Evolutionary conservation across 2,113 vertebrate species (phyloP).

Genomic region (Natator depressus): DNA sequence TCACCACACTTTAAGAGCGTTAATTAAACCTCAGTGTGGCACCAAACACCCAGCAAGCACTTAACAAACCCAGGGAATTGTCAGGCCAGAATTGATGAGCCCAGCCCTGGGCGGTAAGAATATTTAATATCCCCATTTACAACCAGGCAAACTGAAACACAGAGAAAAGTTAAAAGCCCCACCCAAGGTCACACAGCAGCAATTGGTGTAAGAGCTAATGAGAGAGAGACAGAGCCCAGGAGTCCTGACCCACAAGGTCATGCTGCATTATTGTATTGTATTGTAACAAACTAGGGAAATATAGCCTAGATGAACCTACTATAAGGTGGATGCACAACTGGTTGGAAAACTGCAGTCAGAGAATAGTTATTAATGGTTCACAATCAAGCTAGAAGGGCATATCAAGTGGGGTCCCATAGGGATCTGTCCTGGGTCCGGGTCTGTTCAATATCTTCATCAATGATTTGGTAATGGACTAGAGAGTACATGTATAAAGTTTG

Average conservation of each 20-base stretch:
- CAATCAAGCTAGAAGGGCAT: neutral
- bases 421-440: neutral
- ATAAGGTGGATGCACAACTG: neutral
- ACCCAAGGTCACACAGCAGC: neutral
- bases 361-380: neutral
- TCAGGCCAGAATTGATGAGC: neutral
- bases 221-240: neutral
- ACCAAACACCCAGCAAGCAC: neutral
- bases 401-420: neutral
- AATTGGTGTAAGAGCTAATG: neutral
- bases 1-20: too few species aligned
- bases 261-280: neutral
- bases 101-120: neutral
- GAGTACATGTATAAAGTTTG: neutral
- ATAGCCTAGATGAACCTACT: neutral
- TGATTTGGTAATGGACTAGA: neutral
- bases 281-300: neutral
- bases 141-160: neutral
- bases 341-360: neutral
- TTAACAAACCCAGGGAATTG: neutral
- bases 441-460: neutral
- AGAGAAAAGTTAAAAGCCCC: neutral
- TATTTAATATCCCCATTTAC: neutral
- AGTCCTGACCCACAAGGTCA: neutral
- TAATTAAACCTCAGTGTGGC: neutral